Evolutionary conservation across 2,113 vertebrate species (phyloP), one percentile per base, ranked within the genome.

Genomic region (Onychostruthus taczanowskii): DNA sequence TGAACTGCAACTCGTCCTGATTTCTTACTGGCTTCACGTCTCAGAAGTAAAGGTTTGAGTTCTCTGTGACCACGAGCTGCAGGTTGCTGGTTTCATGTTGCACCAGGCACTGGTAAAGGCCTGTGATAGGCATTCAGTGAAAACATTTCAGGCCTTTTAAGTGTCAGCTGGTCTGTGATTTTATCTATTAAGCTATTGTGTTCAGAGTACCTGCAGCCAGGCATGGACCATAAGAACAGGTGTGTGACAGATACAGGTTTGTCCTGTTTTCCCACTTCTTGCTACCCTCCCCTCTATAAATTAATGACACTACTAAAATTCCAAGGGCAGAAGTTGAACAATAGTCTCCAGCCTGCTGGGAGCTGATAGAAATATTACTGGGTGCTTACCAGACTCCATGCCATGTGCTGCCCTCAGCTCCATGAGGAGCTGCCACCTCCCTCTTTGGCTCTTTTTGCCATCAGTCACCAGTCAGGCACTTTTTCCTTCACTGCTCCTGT

Each of bases 181-280:
- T 92, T 90, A 94, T 89, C 80, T 75, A 1, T 78, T 70, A 55
- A 50, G 30, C 47, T 78, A 94, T 91, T 95, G 73, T 90, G 64
- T 87, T 90, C 80, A 61, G 69, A 78, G 39, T 90, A 74, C 76
- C 39, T 0, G 1, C 31, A 93, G 64, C 61, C 80, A 87, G 39
- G 76, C 73, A 87, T 2, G 24, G 89, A 52, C 68, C 41, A 2
- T 68, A 94, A 27, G 76, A 93, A 61, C 68, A 81, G 43, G 61
- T 0, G 0, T 73, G 55, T 84, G 78, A 87, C 52, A 94, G 89
- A 91, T 96, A 96, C 94, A 91, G 89, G 94, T 95, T 95, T 92
- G 70, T 94, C 96, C 93, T 84, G 96, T 97, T 96, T 72, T 93
- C 91, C 91, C 87, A 74, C 93, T 90, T 92, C 68, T 81, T 86